Evolutionary conservation across 2,888 invertebrate genomes (phyloP).

Genomic region (Harpagoxenus sublaevis): DNA sequence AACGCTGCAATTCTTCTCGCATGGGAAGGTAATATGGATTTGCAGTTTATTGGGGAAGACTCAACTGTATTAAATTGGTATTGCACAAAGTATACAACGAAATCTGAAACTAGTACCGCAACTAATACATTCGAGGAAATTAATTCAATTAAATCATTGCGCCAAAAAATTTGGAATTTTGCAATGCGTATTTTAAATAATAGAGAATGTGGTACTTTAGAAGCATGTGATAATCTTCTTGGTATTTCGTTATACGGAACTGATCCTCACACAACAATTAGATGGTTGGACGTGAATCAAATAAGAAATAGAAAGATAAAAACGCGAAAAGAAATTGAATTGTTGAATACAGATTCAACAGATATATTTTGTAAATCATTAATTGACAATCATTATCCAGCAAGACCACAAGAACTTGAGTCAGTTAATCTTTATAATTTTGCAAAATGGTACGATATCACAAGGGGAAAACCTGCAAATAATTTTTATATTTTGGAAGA

Average conservation of each 20-base stretch:
- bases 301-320: background rate
- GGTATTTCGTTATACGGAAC: background rate
- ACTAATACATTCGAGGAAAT: background rate
- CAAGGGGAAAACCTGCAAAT: background rate
- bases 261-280: background rate
- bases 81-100: background rate
- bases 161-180: background rate
- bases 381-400: background rate
- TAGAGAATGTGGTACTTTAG: background rate
- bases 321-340: background rate
- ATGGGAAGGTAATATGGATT: background rate
- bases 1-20: background rate
- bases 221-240: background rate
- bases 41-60: background rate
- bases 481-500: background rate
- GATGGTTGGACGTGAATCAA: background rate
- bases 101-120: background rate
- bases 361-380: background rate
- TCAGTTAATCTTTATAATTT: background rate
- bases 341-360: background rate
- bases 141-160: background rate
- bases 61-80: background rate
- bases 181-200: background rate
- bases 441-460: constrained; percentile 6
- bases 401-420: background rate